phyloP scores from a whole-genome alignment of 2,797 vertebrate genomes.

The Catostomus latipinnis region DNA sequence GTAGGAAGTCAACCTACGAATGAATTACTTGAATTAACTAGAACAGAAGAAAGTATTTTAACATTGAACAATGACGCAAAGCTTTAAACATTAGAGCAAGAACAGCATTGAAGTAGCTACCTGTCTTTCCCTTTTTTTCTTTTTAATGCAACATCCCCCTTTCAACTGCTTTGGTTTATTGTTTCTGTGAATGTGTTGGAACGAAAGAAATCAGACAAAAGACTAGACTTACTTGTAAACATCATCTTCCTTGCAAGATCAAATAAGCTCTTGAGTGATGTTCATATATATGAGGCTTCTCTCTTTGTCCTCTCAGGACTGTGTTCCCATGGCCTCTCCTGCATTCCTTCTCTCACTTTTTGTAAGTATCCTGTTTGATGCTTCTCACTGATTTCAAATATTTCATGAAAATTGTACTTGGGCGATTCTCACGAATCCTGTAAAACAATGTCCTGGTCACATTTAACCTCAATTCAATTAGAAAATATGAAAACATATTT shows the following conservation, averaged over 20 bases:
- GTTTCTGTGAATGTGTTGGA: not conserved
- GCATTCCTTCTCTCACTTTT: conserved; percentile 99
- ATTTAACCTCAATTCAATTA: too few species aligned
- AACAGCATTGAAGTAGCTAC: not conserved
- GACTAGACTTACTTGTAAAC: not conserved
- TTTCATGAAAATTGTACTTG: not conserved
- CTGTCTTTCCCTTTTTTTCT: not conserved
- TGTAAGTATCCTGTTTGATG: conserved; percentile 87
- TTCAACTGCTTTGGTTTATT: not conserved
- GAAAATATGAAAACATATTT: too few species aligned
- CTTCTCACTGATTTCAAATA: not conserved
- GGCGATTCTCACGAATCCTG: too few species aligned
- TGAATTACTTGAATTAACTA: too few species aligned
- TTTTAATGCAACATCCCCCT: not conserved
- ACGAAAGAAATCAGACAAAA: not conserved
- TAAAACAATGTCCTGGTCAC: too few species aligned
- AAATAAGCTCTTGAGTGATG: conserved; percentile 58
- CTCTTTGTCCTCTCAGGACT: conserved; percentile 90
- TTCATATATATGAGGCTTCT: conserved; percentile 69
- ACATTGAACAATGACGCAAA: too few species aligned
- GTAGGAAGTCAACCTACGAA: too few species aligned
- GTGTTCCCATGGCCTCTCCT: conserved; percentile 98
- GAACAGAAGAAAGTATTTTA: too few species aligned
- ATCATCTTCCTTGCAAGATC: not conserved
- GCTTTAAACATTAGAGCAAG: too few species aligned